Conservation (phyloP, 2,888 invertebrate species). For the Platerodrilus igneus region DNA sequence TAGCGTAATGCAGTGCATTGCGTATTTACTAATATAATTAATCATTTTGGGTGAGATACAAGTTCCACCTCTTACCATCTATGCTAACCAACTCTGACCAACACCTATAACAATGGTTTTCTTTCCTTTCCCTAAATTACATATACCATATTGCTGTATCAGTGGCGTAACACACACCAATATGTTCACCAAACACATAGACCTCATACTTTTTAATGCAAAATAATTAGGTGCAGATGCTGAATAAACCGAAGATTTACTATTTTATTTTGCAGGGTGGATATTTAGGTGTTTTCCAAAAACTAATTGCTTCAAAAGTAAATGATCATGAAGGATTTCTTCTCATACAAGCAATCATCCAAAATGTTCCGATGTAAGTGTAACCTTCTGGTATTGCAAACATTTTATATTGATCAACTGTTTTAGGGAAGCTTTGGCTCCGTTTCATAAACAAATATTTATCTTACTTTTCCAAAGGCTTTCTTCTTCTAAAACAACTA, state of each 20-base stretch:
- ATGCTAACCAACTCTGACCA: too few species aligned
- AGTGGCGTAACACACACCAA: too few species aligned
- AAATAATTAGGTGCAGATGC: background rate
- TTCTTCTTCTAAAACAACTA: constrained; percentile 90
- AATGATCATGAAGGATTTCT: constrained; percentile 97
- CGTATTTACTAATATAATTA: too few species aligned
- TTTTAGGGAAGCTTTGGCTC: constrained; percentile 64
- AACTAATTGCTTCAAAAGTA: constrained; percentile 88
- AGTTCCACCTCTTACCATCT: too few species aligned
- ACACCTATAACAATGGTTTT: too few species aligned
- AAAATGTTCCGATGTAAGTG: constrained; percentile 74
- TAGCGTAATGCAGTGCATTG: too few species aligned
- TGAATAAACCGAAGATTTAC: background rate
- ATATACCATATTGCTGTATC: too few species aligned
- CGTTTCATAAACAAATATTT: constrained; percentile 83
- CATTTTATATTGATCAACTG: background rate
- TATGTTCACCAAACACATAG: too few species aligned
- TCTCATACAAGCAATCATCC: constrained; percentile 80
- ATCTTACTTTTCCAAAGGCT: constrained; percentile 89
- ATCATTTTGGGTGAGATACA: too few species aligned
- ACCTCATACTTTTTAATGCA: too few species aligned
- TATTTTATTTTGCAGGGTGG: constrained; percentile 55
- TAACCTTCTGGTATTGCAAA: background rate
- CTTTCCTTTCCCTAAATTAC: too few species aligned
- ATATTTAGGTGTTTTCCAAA: constrained; percentile 92